Evolutionary conservation across 2,113 vertebrate species (phyloP).

Genomic region (Notarius lentiginosus): DNA sequence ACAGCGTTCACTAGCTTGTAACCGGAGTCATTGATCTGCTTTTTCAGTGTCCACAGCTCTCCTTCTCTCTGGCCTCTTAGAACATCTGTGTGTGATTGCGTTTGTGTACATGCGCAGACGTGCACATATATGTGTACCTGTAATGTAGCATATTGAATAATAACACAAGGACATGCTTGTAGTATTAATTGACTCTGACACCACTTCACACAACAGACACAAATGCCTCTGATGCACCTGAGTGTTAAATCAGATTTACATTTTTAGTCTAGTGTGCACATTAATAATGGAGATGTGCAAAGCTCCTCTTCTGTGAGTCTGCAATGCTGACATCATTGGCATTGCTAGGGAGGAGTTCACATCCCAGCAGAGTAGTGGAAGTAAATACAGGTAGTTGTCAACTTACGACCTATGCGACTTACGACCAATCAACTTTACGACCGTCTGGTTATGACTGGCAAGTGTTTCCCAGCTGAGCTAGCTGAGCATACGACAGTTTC

Average conservation of each 20-base stretch:
- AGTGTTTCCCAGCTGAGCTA: too few species aligned
- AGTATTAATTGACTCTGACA: slow-evolving; percentile 24
- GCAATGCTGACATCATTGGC: slow-evolving; percentile 5
- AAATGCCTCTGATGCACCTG: slow-evolving; percentile 56
- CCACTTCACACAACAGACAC: slow-evolving; percentile 32
- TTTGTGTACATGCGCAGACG: neutral
- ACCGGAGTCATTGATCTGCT: slow-evolving; percentile 47
- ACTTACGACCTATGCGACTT: too few species aligned
- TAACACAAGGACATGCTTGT: slow-evolving; percentile 13
- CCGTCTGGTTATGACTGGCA: too few species aligned
- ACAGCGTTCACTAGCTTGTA: slow-evolving; percentile 35
- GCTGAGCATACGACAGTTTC: too few species aligned
- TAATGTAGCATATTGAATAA: slow-evolving; percentile 22
- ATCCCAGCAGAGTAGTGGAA: neutral
- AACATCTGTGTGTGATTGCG: slow-evolving; percentile 18
- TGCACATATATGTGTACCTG: slow-evolving; percentile 13
- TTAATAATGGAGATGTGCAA: slow-evolving; percentile 76
- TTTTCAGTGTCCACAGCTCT: slow-evolving; percentile 35
- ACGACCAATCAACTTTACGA: too few species aligned
- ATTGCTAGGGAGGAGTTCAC: neutral
- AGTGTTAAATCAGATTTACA: slow-evolving; percentile 71
- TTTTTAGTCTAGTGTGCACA: slow-evolving; percentile 70
- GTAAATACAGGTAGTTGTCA: too few species aligned
- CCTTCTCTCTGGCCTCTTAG: slow-evolving; percentile 13
- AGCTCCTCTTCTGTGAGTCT: slow-evolving; percentile 55